A percentile compares a stretch with the other conserved stretches of the same genome.
These are phyloP conservation scores for Xiphophorus couchianus DNA, from an alignment of 2,113 vertebrate species.

Conservation along the genomic window DNA sequence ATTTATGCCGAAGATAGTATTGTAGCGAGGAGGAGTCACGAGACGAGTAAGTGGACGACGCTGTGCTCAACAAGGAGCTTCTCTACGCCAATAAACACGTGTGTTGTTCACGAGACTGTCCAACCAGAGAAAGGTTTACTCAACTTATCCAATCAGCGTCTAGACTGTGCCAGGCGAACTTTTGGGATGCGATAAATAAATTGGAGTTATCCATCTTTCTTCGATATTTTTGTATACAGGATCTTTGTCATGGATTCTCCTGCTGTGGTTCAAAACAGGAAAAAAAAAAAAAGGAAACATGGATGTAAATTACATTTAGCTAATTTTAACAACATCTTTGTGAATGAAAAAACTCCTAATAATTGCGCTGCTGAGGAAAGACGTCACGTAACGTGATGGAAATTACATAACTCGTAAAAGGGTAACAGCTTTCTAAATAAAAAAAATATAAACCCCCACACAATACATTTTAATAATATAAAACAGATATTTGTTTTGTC, in stretches of 20 bases:
- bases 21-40: background rate
- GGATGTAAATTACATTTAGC: background rate
- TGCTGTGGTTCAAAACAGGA: slow-evolving; percentile 23
- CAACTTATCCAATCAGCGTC: slow-evolving; percentile 43
- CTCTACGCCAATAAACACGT: slow-evolving; percentile 23
- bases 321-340: background rate
- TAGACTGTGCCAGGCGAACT: background rate
- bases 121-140: slow-evolving; percentile 23
- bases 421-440: background rate
- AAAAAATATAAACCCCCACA: background rate
- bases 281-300: background rate
- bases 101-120: background rate
- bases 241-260: slow-evolving; percentile 9
- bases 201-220: slow-evolving; percentile 6
- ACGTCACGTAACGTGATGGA: background rate
- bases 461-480: background rate
- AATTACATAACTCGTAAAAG: background rate
- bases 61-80: background rate
- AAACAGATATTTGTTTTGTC: background rate
- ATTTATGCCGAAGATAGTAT: slow-evolving; percentile 62
- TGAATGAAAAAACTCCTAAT: background rate
- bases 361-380: background rate
- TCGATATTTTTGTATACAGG: slow-evolving; percentile 16
- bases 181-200: slow-evolving; percentile 20
- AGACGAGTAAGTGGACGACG: no score